Evolutionary conservation across 2,113 vertebrate genomes (phyloP).

Genomic region (Delphinapterus leucas): DNA sequence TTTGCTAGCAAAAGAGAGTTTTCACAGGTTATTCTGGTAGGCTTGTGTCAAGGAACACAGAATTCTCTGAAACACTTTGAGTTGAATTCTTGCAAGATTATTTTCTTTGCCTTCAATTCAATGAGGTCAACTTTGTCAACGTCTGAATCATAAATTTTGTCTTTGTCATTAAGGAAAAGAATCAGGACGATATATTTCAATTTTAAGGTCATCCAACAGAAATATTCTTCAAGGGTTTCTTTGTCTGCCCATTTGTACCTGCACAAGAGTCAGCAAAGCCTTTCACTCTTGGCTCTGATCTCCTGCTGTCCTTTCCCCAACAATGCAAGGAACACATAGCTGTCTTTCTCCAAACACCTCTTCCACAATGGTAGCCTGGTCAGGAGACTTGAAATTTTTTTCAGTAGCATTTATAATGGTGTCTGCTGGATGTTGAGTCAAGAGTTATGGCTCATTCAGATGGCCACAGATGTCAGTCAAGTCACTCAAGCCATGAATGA

Average conservation of each 20-base stretch:
- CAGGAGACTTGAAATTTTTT: not conserved
- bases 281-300: not conserved
- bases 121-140: not conserved
- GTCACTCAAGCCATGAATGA: not conserved
- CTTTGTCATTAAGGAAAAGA: slow-evolving; percentile 25
- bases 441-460: not conserved
- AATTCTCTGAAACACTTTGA: not conserved
- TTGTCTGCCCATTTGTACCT: not conserved
- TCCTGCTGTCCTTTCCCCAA: not conserved
- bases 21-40: not conserved
- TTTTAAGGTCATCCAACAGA: not conserved
- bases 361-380: not conserved
- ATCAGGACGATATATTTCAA: not conserved
- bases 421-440: not conserved
- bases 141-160: not conserved
- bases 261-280: not conserved
- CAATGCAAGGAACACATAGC: not conserved
- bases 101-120: slow-evolving; percentile 29
- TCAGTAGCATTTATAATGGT: not conserved
- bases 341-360: not conserved
- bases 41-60: not conserved
- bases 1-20: slow-evolving; percentile 19
- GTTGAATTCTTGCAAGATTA: not conserved
- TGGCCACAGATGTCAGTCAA: not conserved
- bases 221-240: not conserved